A percentile compares a stretch with the other conserved stretches of the same genome.
These are phyloP conservation scores for Andrena cerasifolii DNA, from an alignment of 1,140 invertebrate genomes.

Conservation along the genomic window DNA sequence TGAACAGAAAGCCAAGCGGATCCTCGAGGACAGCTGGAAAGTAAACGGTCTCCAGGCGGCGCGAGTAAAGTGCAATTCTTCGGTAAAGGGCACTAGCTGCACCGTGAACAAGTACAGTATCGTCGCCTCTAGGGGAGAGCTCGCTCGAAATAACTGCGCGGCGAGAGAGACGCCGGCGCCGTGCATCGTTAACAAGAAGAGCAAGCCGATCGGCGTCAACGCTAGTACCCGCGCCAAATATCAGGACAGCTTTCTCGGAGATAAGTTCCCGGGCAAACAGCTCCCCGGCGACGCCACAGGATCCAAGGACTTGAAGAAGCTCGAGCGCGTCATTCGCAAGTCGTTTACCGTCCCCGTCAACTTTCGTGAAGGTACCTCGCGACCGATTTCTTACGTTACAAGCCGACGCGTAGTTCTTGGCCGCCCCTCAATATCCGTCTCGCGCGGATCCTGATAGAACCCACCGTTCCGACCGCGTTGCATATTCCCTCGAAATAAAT, in stretches of 20 bases:
- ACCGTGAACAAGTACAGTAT: slow-evolving; percentile 71
- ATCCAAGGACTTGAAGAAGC: slow-evolving; percentile 17
- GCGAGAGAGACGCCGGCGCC: slow-evolving; percentile 65
- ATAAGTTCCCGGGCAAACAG: slow-evolving; percentile 6
- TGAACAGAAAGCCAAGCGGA: slow-evolving; percentile 66
- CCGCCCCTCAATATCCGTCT: no score
- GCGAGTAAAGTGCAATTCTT: slow-evolving; percentile 33
- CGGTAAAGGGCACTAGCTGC: slow-evolving; percentile 36
- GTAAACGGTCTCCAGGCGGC: slow-evolving; percentile 42
- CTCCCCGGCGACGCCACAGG: slow-evolving; percentile 14
- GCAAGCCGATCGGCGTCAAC: slow-evolving; percentile 49
- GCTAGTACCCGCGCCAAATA: slow-evolving; percentile 50
- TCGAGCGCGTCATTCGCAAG: slow-evolving; percentile 59
- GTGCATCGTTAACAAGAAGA: slow-evolving; percentile 45
- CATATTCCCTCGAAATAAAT: slow-evolving; percentile 1
- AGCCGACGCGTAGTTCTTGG: no score
- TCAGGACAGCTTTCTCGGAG: slow-evolving; percentile 32
- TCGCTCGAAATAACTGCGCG: slow-evolving; percentile 73
- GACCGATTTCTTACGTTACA: no score
- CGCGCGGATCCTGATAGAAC: not conserved
- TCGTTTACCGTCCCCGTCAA: slow-evolving; percentile 71
- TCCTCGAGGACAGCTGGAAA: slow-evolving; percentile 63
- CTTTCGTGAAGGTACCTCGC: slow-evolving; percentile 71
- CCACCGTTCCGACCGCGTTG: no score
- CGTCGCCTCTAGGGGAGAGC: slow-evolving; percentile 74